A percentile compares a stretch with the other conserved stretches of the same genome.
Evolutionary conservation across 2,888 invertebrate species (phyloP).

Genomic region (Tenodera sinensis): DNA sequence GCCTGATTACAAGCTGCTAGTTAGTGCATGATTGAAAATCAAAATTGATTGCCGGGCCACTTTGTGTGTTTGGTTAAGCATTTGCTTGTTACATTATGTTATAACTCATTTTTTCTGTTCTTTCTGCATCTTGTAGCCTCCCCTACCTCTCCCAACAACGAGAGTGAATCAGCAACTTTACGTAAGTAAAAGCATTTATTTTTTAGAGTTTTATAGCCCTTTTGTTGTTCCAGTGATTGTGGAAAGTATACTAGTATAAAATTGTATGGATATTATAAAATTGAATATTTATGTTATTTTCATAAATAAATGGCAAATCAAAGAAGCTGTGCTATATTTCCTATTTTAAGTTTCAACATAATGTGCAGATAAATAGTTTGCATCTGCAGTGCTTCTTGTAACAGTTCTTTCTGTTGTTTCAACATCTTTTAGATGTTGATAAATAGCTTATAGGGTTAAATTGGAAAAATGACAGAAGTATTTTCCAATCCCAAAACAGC

Average conservation of each 20-base stretch:
- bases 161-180: constrained; percentile 48
- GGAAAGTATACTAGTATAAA: background rate
- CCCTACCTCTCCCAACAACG: constrained; percentile 50
- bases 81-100: background rate
- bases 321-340: background rate
- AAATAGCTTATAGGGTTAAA: too few relatives aligned
- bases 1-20: background rate
- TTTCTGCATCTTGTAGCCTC: constrained; percentile 42
- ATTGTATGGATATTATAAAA: background rate
- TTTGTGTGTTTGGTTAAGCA: background rate
- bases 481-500: too few relatives aligned
- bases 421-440: too few relatives aligned
- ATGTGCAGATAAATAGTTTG: background rate
- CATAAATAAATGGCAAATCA: background rate
- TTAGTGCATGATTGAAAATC: background rate
- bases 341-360: background rate
- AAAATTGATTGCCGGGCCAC: background rate
- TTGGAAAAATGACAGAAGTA: too few relatives aligned
- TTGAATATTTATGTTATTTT: background rate
- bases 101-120: constrained; percentile 22
- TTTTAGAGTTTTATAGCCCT: too few relatives aligned
- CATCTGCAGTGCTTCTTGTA: too few relatives aligned
- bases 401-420: too few relatives aligned
- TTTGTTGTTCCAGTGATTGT: background rate
- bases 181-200: constrained; percentile 46